Base-by-base conservation (phyloP, 1,140 invertebrate genomes). In the Pseudomyrmex gracilis region DNA sequence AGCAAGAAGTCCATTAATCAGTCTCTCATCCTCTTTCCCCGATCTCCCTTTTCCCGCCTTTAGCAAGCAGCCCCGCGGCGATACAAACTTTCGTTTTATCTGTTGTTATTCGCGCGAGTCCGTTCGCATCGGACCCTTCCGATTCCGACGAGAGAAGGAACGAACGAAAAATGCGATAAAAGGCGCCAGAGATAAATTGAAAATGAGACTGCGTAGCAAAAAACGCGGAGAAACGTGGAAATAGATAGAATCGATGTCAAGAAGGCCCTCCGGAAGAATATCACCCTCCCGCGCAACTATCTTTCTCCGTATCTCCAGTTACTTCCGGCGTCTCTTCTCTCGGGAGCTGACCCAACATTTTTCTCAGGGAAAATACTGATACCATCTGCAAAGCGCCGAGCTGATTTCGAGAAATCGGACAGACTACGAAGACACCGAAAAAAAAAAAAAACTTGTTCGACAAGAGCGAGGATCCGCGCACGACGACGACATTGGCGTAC, bases 261-360 rank as follows among this genome's bases (percentile, higher is more conserved):
- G 71, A 61, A 85, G 83, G 49, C 71, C 55, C 51, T 67, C 60
- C 61, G 24, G 73, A 74, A 85, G 87, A 66, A 83, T 85, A 78
- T 61, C 71, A 20, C 10, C 24, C 58, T 68, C 24, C 34, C 43
- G 60, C 47, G 51, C 53, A 68, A 57, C 63, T 51, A 67, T 66
- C 45, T 34, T 77, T 34, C 7, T 9, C 53, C n/a, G 22, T 49
- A 49, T 45, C 58, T 34, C 0, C 3, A 34, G 34, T 34, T 34
- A 34, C 34, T 34, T 34, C 34, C 34, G 5, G 34, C 34, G 7
- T 34, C 34, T 34, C 34, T 34, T 83, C 88, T 88, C 88, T 57
- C 13, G 90, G 76, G 91, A 88, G 80, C 87, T 92, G 91, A 93
- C 91, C 91, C 76, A 89, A 90, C 91, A 89, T 90, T 92, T 91